phyloP scores from a whole-genome alignment of 2,113 vertebrate genomes.

The Atlantisia rogersi region DNA sequence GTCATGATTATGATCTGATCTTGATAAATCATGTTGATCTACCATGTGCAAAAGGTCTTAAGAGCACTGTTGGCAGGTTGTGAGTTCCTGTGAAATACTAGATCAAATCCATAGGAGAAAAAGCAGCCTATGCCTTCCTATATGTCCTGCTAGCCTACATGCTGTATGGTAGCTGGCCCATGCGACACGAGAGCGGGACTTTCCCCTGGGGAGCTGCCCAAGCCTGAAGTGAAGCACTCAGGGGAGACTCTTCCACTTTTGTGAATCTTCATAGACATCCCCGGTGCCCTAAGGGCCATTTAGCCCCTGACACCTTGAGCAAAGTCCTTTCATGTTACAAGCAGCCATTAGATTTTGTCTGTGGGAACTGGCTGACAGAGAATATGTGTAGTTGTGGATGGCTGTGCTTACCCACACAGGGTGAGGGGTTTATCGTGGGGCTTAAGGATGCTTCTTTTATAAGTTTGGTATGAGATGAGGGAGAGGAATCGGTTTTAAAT shows the following conservation, averaged over 20 bases:
- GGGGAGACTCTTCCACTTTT: neutral
- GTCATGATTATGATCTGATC: neutral
- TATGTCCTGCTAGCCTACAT: neutral
- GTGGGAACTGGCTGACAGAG: slow-evolving; percentile 13
- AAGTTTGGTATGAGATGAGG: neutral
- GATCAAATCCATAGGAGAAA: neutral
- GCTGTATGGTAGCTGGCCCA: fast-evolving
- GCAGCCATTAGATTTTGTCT: neutral
- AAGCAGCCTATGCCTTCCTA: neutral
- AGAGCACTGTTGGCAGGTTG: neutral
- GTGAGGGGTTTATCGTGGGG: neutral
- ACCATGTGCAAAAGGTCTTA: neutral
- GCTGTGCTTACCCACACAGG: neutral
- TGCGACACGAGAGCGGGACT: neutral
- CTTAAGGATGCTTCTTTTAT: neutral
- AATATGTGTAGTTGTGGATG: neutral
- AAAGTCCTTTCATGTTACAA: neutral
- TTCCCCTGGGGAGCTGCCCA: neutral
- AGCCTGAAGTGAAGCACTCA: neutral
- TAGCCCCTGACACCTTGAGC: neutral
- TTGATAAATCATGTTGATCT: slow-evolving; percentile 38
- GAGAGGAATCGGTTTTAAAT: slow-evolving; percentile 35
- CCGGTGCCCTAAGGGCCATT: neutral
- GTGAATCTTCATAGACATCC: neutral
- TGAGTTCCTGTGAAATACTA: neutral